These are phyloP conservation scores for Scaptomyza cyrtandrae DNA, from an alignment of 2,888 invertebrate genomes.

Conservation along the genomic window DNA sequence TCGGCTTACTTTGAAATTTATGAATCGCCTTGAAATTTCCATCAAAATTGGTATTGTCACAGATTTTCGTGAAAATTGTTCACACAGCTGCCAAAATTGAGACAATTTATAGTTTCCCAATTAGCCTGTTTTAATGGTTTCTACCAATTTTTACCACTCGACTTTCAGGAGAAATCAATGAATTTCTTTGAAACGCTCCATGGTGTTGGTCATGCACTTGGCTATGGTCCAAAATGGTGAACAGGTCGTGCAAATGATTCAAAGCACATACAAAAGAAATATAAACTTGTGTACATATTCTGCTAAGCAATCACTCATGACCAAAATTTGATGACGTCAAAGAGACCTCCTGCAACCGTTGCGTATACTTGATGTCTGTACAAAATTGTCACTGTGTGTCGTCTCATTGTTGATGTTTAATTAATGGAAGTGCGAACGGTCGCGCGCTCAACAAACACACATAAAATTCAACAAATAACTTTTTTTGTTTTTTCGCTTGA, in stretches of 20 bases:
- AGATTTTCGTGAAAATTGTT: conserved; percentile 35
- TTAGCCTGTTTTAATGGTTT: conserved; percentile 22
- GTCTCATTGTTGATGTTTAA: conserved; percentile 43
- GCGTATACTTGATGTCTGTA: conserved; percentile 34
- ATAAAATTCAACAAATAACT: conserved; percentile 26
- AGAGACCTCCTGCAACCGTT: conserved; percentile 6
- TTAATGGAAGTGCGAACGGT: conserved; percentile 34
- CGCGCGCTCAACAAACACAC: conserved; percentile 39
- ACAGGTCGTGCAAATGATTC: conserved; percentile 60
- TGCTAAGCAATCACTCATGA: conserved; percentile 25
- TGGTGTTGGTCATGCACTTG: conserved; percentile 48
- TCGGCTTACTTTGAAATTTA: conserved; percentile 29
- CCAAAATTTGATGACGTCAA: conserved; percentile 41
- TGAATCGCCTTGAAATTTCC: conserved; percentile 25
- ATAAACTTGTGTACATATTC: background rate
- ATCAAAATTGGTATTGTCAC: conserved; percentile 40
- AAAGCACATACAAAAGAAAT: conserved; percentile 8
- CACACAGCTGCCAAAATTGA: conserved; percentile 14
- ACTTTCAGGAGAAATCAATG: conserved; percentile 50
- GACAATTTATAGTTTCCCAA: conserved; percentile 18
- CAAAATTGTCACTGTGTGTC: conserved; percentile 11
- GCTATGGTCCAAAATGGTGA: conserved; percentile 56
- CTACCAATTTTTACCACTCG: conserved; percentile 15
- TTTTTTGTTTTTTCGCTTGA: conserved; percentile 52
- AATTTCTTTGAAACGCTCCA: conserved; percentile 38